Base-by-base conservation (phyloP, 2,888 invertebrate genomes). In the Diaprepes abbreviatus region DNA sequence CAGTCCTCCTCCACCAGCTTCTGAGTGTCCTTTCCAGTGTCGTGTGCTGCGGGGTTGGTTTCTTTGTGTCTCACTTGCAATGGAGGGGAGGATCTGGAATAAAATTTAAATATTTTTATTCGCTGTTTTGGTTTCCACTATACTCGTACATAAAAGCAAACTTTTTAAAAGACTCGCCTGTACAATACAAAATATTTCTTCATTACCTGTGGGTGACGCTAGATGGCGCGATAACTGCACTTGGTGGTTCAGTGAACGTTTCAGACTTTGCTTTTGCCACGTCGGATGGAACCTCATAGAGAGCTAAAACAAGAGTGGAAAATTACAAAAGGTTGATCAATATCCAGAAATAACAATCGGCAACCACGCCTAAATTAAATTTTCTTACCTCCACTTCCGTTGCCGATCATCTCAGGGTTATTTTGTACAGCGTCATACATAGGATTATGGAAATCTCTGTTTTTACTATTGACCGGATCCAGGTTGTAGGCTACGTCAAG, bases 401-500 rank as follows among this genome's bases (percentile, higher is more conserved):
- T 90, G 73, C 88, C 88, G 74, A 89, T 84, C 28, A 87, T 85
- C 75, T 89, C 89, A 19, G 86, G 84, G 75, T 83, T 86, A 73
- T 90, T 87, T 75, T 92, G 91, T 63, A 92, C 93, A 52, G 95
- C 95, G 81, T 98, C 98, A 85, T 98, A 98, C 94, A 98, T 97
- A 52, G 98, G 98, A 86, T 98, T 98, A 80, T 95, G 93, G 87
- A 98, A 98, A 85, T 98, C 97, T 59, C 97, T 87, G 66, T 91
- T 92, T 84, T 94, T 95, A 76, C 90, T 89, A 76, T 88, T 87
- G 1, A 92, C 89, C 72, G 94, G 92, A 78, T 93, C 92, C 78
- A 95, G 84, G 79, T 89, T 92, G 84, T 94, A 94, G 68, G 93
- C 93, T 38, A 91, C 90, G 79, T 93, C 94, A 33, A 91, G 84